Base-by-base conservation (phyloP, 2,888 invertebrate genomes). In the Sepiola atlantica region DNA sequence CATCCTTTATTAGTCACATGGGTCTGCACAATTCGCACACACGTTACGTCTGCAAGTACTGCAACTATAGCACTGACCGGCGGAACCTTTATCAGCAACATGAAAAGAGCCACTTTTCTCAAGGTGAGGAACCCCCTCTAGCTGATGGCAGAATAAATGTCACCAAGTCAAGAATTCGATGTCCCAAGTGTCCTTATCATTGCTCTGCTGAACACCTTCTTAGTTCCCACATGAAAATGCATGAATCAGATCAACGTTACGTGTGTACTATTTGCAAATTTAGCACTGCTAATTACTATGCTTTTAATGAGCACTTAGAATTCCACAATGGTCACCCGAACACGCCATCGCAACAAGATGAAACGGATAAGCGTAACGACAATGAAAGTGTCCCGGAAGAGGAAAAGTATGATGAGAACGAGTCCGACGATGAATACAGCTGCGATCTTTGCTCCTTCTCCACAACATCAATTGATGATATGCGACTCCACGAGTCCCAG, bases 401-500 rank as follows among this genome's bases (percentile, higher is more conserved):
- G 35, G 57, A 57, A 20, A 92, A 92, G 55, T 92, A 92, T 55
- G 54, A 54, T 12, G 92, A 92, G 92, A 92, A 92, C 28, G 92
- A 92, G 55, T 45, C 35, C 57, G 94, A 95, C 77, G 94, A 94
- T 91, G 96, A 96, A 57, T 95, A 95, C 61, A 96, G 96, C 90
- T 97, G 97, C 95, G 96, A 96, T n/a, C 95, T 96, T 35, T 96
- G 97, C 95, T 97, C 96, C 28, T 97, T 95, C 95, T 96, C 96
- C 93, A 96, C 96, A 24, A 94, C 95, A 3, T 96, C 96, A 2
- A 95, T 95, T 45, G 95, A 95, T 94, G 95, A 95, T n/a, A 95
- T 96, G 10, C 95, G 95, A 24, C 95, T 95, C n/a, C 97, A 97
- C 94, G 94, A 95, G 93, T 94, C 95, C 35, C 95, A 95, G 57